Base-by-base conservation (phyloP, 2,113 vertebrate species). In the Ploceus nigricollis region DNA sequence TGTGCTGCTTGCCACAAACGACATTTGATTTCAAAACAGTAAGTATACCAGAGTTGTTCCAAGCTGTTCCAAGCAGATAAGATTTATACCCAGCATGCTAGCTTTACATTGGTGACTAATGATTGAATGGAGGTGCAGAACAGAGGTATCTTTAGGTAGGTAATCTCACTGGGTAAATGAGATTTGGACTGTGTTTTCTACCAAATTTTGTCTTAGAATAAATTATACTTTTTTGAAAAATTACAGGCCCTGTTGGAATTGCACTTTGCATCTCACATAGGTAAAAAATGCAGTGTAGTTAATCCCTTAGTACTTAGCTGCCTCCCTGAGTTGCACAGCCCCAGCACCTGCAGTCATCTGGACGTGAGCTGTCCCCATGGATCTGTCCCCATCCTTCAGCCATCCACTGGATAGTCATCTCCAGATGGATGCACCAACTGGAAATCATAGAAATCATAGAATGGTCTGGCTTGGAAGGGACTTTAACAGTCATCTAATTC, bases 41-140 rank as follows among this genome's bases (percentile, higher is more conserved):
- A 57, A 40, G 4, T 35, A 37, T 33, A 88, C 27, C 42, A 86
- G 54, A 65, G 25, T 19, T 90, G 71, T 88, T 86, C 79, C 92
- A 90, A 94, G 85, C 88, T 95, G 76, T 68, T 95, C 53, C 66
- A 65, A 69, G 75, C 50, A 90, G 82, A 82, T 79, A 94, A 90
- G 63, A 80, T 87, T 91, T 89, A 95, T 90, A 96, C 30, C 25
- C 66, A 65, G 53, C 50, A 24, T 42, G 45, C 57, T 83, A n/a
- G n/a, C 60, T 71, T 82, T 90, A 84, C 47, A 20, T 6, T 73
- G 50, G 61, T 80, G 42, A 69, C 33, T 91, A 82, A 80, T 77
- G 47, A 72, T 4, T 70, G 64, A 87, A 65, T 40, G 33, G 42
- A 93, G 31, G 27, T 89, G 33, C 50, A 45, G 81, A 89, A 14